Evolutionary conservation across 2,888 invertebrate genomes (phyloP).

Genomic region (Eubasilissa splendida): DNA sequence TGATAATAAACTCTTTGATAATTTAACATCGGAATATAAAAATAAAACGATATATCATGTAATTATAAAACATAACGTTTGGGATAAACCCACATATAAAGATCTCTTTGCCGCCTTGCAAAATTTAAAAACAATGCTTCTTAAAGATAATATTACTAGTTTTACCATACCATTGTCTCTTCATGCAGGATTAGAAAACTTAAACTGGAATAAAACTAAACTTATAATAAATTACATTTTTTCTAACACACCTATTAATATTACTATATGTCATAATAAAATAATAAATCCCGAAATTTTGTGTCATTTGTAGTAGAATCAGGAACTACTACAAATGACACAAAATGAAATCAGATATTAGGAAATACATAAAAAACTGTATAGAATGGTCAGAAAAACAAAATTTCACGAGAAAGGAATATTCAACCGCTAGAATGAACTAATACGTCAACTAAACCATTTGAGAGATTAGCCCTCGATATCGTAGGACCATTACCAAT

Average conservation of each 20-base stretch:
- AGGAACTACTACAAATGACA: no score
- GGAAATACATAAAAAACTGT: no score
- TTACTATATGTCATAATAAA: slow-evolving; percentile 52
- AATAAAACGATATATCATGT: slow-evolving; percentile 37
- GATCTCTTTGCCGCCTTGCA: slow-evolving; percentile 58
- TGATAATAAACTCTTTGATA: slow-evolving; percentile 7
- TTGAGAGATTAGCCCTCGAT: no score
- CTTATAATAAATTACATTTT: slow-evolving; percentile 58
- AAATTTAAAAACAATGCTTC: slow-evolving; percentile 37
- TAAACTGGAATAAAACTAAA: slow-evolving; percentile 56
- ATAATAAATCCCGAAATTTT: slow-evolving; percentile 24
- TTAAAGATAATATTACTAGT: slow-evolving; percentile 49
- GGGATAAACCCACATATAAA: slow-evolving; percentile 58
- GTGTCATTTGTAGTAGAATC: no score
- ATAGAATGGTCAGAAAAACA: no score
- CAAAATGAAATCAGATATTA: no score
- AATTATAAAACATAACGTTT: slow-evolving; percentile 54
- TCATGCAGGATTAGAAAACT: slow-evolving; percentile 32
- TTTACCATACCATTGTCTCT: slow-evolving; percentile 36
- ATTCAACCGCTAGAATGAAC: no score
- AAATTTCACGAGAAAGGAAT: no score
- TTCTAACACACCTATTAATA: slow-evolving; percentile 50
- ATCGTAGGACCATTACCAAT: no score
- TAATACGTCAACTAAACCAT: no score
- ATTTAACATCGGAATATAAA: slow-evolving; percentile 9